A percentile compares a stretch with the other conserved stretches of the same genome.
phyloP scores from a whole-genome alignment of 1,140 invertebrate species.

The Drosophila santomea region DNA sequence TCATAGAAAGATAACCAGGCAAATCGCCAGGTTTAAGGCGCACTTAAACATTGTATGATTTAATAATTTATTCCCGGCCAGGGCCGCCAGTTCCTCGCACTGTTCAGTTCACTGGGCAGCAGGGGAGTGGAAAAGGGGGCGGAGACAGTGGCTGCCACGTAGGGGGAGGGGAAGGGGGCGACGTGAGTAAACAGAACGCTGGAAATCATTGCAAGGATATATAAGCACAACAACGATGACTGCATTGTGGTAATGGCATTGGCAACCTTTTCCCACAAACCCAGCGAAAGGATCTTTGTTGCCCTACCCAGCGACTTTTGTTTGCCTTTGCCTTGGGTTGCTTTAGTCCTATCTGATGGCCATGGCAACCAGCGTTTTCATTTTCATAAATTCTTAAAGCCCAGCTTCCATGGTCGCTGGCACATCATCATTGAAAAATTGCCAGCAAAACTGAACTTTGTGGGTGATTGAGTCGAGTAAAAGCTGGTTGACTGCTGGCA shows the following conservation, averaged over 20 bases:
- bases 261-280: conserved; percentile 31
- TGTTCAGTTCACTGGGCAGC: conserved; percentile 43
- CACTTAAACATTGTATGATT: conserved; percentile 43
- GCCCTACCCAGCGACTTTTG: conserved; percentile 26
- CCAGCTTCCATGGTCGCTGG: conserved; percentile 22
- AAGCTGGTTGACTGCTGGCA: conserved; percentile 23
- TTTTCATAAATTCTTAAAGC: conserved; percentile 54
- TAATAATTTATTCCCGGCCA: conserved; percentile 54
- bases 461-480: conserved; percentile 16
- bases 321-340: conserved; percentile 25
- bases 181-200: conserved; percentile 44
- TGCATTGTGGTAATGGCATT: conserved; percentile 56
- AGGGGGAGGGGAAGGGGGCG: neutral
- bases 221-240: conserved; percentile 49
- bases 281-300: conserved; percentile 26
- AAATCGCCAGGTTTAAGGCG: conserved; percentile 20
- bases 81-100: conserved; percentile 22
- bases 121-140: neutral
- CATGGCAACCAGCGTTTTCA: conserved; percentile 51
- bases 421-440: conserved; percentile 47
- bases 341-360: conserved; percentile 37
- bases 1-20: conserved; percentile 1
- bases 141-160: neutral
- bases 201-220: conserved; percentile 53
- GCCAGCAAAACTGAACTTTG: conserved; percentile 31